Conservation (phyloP, 2,797 vertebrate genomes). For the Xerus rutilus region DNA sequence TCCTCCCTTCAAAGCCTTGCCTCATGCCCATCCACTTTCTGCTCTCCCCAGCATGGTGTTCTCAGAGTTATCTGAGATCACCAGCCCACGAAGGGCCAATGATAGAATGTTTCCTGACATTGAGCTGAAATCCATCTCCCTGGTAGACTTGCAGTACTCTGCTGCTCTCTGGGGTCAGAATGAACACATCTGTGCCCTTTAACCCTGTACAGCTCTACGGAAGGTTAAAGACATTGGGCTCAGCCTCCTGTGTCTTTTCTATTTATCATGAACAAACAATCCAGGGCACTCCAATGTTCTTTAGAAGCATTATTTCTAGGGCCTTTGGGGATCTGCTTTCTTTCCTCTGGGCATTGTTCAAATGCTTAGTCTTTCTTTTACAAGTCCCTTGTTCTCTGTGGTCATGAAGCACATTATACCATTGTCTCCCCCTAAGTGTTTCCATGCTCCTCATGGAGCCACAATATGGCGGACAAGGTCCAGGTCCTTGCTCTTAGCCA, state of each 20-base stretch:
- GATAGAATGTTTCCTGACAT: not conserved
- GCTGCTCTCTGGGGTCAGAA: not conserved
- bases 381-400: not conserved
- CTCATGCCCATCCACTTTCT: too few species aligned
- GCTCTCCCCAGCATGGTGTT: not conserved
- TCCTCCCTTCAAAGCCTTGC: not conserved
- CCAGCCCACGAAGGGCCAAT: not conserved
- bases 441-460: not conserved
- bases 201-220: not conserved
- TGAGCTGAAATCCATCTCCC: not conserved
- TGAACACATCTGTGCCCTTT: not conserved
- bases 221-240: not conserved
- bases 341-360: not conserved
- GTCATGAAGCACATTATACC: not conserved
- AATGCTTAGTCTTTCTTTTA: not conserved
- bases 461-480: rapidly evolving
- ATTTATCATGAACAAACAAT: not conserved
- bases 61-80: not conserved
- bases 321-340: not conserved
- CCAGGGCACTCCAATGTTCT: not conserved
- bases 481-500: not conserved
- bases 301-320: not conserved
- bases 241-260: not conserved
- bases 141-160: not conserved
- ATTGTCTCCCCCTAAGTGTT: not conserved